A percentile compares a stretch with the other conserved stretches of the same genome.
phyloP scores from a whole-genome alignment of 2,797 vertebrate genomes.

The Lophius americanus region DNA sequence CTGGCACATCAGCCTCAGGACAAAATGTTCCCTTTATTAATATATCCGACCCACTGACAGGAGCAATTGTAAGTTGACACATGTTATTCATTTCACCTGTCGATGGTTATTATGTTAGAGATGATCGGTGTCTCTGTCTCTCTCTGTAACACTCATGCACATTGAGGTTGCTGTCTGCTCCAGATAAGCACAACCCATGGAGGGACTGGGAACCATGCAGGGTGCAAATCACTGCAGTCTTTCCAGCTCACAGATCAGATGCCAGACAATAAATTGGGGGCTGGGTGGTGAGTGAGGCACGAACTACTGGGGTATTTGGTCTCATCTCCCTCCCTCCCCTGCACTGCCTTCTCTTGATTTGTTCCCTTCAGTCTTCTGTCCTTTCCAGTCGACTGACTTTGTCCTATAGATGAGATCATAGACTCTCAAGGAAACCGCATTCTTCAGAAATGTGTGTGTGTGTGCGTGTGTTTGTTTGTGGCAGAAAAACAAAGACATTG shows the following conservation, averaged over 20 bases:
- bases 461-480: no score
- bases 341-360: not conserved
- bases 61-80: no score
- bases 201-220: constrained; percentile 11
- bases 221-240: constrained; percentile 20
- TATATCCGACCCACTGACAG: no score
- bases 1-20: no score
- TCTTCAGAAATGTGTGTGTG: not conserved
- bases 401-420: constrained; percentile 52
- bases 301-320: constrained; percentile 37
- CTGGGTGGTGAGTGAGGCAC: constrained; percentile 9
- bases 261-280: constrained; percentile 12
- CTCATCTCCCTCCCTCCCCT: constrained; percentile 16
- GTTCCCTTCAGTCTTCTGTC: constrained; percentile 9
- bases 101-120: no score
- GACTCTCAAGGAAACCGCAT: constrained; percentile 46
- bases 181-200: constrained; percentile 15
- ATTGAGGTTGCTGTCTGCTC: not conserved
- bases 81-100: no score
- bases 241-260: constrained; percentile 26
- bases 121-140: no score
- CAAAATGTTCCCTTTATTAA: no score
- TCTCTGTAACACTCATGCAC: no score
- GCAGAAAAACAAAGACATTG: no score
- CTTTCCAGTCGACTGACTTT: constrained; percentile 40